phyloP scores from a whole-genome alignment of 2,113 vertebrate genomes.

The Hippopotamus amphibius region DNA sequence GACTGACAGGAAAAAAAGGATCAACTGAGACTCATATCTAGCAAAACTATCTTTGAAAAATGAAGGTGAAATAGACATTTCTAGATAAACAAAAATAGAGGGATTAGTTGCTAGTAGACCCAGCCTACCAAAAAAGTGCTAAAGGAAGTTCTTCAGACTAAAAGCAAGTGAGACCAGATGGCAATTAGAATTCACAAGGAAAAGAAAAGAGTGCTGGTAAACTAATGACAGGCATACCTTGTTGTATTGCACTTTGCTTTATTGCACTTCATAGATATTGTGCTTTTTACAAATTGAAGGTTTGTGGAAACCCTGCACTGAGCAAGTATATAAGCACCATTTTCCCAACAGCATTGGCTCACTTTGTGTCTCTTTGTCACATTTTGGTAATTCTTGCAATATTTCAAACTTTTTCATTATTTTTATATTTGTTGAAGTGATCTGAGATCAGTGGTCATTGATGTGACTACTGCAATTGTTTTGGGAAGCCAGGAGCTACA shows the following conservation, averaged over 20 bases:
- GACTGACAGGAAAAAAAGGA: neutral
- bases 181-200: neutral
- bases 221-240: neutral
- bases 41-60: neutral
- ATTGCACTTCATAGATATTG: rapidly evolving
- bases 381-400: neutral
- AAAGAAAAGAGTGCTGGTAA: neutral
- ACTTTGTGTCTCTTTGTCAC: neutral
- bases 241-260: neutral
- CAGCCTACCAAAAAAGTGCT: neutral
- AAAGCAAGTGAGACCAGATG: neutral
- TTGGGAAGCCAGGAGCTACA: neutral
- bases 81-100: neutral
- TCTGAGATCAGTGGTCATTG: neutral
- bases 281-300: neutral
- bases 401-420: neutral
- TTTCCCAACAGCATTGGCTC: neutral
- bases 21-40: neutral
- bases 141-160: neutral
- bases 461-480: neutral
- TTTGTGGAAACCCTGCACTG: neutral
- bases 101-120: no score
- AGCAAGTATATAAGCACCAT: neutral
- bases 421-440: neutral
- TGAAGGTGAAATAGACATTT: neutral